Evolutionary conservation across 2,888 invertebrate species (phyloP), one percentile per base, ranked within the genome.

Genomic region (Mantis religiosa): DNA sequence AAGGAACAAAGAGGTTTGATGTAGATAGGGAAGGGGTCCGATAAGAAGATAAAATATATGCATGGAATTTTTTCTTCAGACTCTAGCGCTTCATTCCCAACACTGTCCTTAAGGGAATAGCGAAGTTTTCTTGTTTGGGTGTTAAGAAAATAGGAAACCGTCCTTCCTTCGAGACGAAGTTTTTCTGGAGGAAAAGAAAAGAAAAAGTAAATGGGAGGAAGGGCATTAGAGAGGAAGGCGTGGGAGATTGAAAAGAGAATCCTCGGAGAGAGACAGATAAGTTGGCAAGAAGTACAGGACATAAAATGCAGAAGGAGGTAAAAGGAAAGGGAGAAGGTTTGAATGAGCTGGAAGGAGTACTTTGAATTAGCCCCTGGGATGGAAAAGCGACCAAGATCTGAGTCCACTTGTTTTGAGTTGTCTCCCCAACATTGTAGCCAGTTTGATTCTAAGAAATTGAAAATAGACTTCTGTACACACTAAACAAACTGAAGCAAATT

Each of bases 311-410:
- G 83, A n/a, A 82, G 27, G 83, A 83, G 83, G 28, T 83, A 83
- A 28, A 83, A 27, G n/a, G 6, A n/a, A 83, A n/a, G 27, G n/a
- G 28, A 27, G 83, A 83, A n/a, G 83, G 28, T 14, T 83, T 83
- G 83, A 28, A 83, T 27, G 83, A 83, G 28, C 27, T 83, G 83
- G 83, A 83, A 28, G 15, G n/a, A 83, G 81, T 54, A 86, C 54
- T 86, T 86, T 86, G 86, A 86, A 86, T 86, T 86, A 86, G 86
- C 81, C 28, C 28, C 25, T n/a, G 54, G 28, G 81, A 81, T 71
- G 54, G 54, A 71, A 71, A 71, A 20, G 54, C 54, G 54, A 1
- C 54, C 54, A 54, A 20, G 54, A 71, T 71, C 54, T 71, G 2
- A 15, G 25, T 71, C 20, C 54, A 71, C 20, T 20, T 71, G 54